These are phyloP conservation scores for Agapostemon virescens DNA, from an alignment of 2,888 invertebrate genomes.

Conservation along the genomic window DNA sequence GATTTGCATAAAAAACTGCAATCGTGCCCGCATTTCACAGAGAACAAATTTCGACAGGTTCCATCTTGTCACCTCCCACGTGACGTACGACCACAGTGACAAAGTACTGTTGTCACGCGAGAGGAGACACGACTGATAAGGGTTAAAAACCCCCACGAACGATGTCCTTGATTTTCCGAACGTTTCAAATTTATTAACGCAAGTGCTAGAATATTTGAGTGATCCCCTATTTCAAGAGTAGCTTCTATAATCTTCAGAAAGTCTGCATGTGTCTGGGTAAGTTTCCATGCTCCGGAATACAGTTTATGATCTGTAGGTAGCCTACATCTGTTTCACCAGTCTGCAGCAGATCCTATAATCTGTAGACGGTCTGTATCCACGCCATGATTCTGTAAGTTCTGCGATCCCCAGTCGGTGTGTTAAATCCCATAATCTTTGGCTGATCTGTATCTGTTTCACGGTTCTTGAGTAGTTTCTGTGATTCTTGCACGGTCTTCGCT, in stretches of 20 bases:
- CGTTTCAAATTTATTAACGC: background rate
- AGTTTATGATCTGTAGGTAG: constrained; percentile 5
- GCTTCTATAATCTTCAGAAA: background rate
- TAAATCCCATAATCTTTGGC: background rate
- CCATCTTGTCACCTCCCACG: too few species aligned
- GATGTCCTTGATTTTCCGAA: background rate
- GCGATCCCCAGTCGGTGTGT: background rate
- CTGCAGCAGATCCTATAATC: background rate
- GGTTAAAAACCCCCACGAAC: background rate
- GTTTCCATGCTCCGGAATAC: background rate
- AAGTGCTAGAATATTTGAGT: too few species aligned
- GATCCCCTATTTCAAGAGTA: background rate
- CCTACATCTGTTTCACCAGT: constrained; percentile 6
- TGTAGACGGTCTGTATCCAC: background rate
- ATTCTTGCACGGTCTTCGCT: background rate
- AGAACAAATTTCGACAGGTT: too few species aligned
- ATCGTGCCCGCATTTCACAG: too few species aligned
- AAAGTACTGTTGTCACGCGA: too few species aligned
- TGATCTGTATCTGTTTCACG: background rate
- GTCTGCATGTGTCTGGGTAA: background rate
- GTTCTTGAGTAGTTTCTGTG: background rate
- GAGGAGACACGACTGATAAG: too few species aligned
- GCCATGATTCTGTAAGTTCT: background rate
- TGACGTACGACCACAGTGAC: too few species aligned
- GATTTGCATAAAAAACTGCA: too few species aligned